Percentiles rank a stretch among this genome's conserved stretches.
Conservation (phyloP, 1,140 invertebrate species). For the Drosophila chauvacae region DNA sequence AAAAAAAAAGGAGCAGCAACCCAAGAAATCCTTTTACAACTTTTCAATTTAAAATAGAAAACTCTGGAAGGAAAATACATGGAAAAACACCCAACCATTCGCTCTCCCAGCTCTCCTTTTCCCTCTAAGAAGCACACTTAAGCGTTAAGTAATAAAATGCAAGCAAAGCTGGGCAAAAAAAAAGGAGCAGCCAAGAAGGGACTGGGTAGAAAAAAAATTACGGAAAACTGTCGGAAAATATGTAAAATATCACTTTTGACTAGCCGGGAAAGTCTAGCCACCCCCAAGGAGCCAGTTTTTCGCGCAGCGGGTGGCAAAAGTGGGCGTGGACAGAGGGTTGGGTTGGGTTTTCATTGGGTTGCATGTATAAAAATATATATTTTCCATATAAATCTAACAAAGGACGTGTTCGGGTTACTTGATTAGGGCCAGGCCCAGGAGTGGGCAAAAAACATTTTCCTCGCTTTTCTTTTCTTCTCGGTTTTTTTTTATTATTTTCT, state of each 20-base stretch:
- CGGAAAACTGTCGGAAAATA: conserved; percentile 55
- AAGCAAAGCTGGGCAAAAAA: conserved; percentile 70
- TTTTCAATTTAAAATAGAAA: conserved; percentile 73
- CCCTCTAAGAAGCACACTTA: conserved; percentile 65
- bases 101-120: neutral
- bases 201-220: conserved; percentile 19
- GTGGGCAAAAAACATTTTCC: conserved; percentile 50
- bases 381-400: conserved; percentile 83
- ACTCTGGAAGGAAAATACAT: conserved; percentile 39
- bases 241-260: conserved; percentile 81
- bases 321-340: conserved; percentile 7
- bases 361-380: conserved; percentile 81
- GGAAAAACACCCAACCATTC: conserved; percentile 25
- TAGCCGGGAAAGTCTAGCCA: conserved; percentile 64
- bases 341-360: conserved; percentile 43
- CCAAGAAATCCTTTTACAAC: conserved; percentile 65
- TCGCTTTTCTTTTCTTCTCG: neutral
- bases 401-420: conserved; percentile 81
- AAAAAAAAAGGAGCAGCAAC: conserved; percentile 22
- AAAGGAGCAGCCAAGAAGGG: conserved; percentile 38
- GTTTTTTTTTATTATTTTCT: neutral
- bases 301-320: conserved; percentile 33
- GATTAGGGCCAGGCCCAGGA: conserved; percentile 68
- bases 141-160: conserved; percentile 81
- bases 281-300: conserved; percentile 58